A percentile compares a stretch with the other conserved stretches of the same genome.
Evolutionary conservation across 2,888 invertebrate genomes (phyloP).

Genomic region (Aphidoletes aphidimyza): DNA sequence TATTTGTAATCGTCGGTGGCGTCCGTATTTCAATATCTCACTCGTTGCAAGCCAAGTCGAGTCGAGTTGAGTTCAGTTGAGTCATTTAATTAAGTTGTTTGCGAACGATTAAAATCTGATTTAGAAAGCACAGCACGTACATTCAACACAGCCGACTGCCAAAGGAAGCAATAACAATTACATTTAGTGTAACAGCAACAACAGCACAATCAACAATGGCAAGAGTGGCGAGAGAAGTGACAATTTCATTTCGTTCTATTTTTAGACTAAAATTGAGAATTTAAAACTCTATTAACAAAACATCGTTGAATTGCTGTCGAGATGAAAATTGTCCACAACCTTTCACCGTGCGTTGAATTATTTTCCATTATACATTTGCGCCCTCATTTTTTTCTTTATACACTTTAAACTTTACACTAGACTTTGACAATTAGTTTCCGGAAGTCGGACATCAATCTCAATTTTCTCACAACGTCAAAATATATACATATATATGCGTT

Average conservation of each 20-base stretch:
- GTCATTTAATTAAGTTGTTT: conserved; percentile 50
- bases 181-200: background rate
- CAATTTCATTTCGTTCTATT: background rate
- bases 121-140: conserved; percentile 22
- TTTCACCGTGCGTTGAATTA: background rate
- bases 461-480: background rate
- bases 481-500: background rate
- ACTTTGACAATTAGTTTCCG: conserved; percentile 16
- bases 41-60: background rate
- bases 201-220: background rate
- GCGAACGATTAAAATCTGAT: conserved; percentile 35
- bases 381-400: background rate
- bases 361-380: background rate
- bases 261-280: background rate
- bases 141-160: background rate
- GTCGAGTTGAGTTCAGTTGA: background rate
- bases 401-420: background rate
- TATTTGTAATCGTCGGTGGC: background rate
- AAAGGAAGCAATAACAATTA: background rate
- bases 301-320: conserved; percentile 21
- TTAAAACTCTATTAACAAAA: background rate
- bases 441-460: conserved; percentile 15
- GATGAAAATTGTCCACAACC: background rate
- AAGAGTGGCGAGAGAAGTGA: background rate
- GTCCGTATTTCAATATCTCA: conserved; percentile 24